Percentiles rank a stretch among this genome's conserved stretches.
Conservation (phyloP, 2,888 invertebrate species). For the Tricholauxania praeusta region DNA sequence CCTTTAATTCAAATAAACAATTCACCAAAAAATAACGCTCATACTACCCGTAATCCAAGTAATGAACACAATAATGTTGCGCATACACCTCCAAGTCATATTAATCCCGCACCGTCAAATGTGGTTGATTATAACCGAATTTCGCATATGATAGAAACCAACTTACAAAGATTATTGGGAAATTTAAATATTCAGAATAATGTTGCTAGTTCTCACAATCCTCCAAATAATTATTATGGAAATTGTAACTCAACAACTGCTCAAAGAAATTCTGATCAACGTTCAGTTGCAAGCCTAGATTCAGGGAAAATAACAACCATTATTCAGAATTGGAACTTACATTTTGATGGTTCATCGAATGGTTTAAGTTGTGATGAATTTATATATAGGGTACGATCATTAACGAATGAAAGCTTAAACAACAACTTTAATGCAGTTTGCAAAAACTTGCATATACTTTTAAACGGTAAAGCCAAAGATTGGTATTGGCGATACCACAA, state of each 20-base stretch:
- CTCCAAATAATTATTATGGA: not conserved
- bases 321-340: too few species aligned
- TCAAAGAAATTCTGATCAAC: too few species aligned
- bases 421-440: not conserved
- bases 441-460: conserved; percentile 21
- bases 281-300: not conserved
- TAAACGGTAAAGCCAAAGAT: conserved; percentile 24
- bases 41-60: too few species aligned
- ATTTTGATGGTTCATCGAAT: conserved; percentile 1
- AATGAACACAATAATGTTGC: too few species aligned
- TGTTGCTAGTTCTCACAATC: not conserved
- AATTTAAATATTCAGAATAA: too few species aligned
- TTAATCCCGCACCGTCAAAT: too few species aligned
- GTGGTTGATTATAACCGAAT: too few species aligned
- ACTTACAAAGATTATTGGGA: too few species aligned
- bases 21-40: too few species aligned
- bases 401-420: not conserved
- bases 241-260: not conserved
- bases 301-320: not conserved
- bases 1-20: not conserved
- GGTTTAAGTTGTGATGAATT: conserved; percentile 5
- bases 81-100: too few species aligned
- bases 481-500: not conserved
- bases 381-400: not conserved
- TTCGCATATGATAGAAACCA: too few species aligned